Conservation (phyloP, 23 tunicate genomes). For the Trididemnum clinides region DNA sequence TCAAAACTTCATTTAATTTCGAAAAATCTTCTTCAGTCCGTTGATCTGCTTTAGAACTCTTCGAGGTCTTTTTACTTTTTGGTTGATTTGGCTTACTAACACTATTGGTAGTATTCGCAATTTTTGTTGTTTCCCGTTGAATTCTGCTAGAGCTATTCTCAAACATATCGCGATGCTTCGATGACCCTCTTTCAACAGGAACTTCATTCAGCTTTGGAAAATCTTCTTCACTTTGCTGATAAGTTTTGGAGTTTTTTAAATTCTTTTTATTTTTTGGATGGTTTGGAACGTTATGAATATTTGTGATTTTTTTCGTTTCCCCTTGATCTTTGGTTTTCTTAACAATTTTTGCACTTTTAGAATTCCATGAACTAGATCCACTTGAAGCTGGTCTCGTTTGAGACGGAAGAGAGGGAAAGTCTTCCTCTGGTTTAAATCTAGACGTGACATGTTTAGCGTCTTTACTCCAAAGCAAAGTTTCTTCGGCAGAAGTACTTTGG, state of each 20-base stretch:
- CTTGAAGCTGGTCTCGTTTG: not conserved
- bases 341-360: not conserved
- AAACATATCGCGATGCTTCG: too few relatives aligned
- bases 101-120: not conserved
- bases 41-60: not conserved
- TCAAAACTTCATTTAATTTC: not conserved
- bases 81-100: not conserved
- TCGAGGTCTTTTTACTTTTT: not conserved
- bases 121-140: not conserved
- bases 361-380: not conserved
- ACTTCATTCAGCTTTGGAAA: not conserved
- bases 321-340: not conserved
- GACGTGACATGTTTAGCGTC: not conserved
- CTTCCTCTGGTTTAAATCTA: conserved; percentile 2
- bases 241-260: not conserved
- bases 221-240: not conserved
- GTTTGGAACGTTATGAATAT: not conserved
- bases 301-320: not conserved
- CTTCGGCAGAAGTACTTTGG: not conserved
- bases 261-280: not conserved
- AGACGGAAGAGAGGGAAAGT: conserved; percentile 42
- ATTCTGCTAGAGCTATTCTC: too few relatives aligned
- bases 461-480: not conserved
- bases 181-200: not conserved
- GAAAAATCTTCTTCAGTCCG: conserved; percentile 10